Evolutionary conservation across 2,888 invertebrate genomes (phyloP).

Genomic region (Eilema depressum): DNA sequence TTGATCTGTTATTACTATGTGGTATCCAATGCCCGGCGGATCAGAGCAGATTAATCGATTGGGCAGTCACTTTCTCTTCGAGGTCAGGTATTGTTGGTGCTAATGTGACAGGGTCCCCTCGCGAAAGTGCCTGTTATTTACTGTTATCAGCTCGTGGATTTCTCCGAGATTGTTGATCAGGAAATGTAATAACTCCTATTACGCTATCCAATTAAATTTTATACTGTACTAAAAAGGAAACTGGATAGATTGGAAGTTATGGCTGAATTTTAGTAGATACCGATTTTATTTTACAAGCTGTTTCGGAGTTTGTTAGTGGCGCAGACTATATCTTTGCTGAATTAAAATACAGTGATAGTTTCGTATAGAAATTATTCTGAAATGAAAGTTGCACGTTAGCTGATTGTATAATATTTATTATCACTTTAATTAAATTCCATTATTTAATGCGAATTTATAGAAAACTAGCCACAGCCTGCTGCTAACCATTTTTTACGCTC

Average conservation of each 20-base stretch:
- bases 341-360: background rate
- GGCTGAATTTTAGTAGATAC: background rate
- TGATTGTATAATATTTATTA: background rate
- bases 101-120: slow-evolving; percentile 55
- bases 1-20: slow-evolving; percentile 75
- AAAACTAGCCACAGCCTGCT: too few species aligned
- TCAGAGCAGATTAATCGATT: slow-evolving; percentile 76
- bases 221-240: slow-evolving; percentile 10
- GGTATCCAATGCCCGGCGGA: slow-evolving; percentile 70
- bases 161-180: slow-evolving; percentile 63
- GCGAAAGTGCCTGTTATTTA: slow-evolving; percentile 69
- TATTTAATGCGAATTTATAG: too few species aligned
- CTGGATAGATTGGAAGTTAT: slow-evolving; percentile 7
- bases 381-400: background rate
- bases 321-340: background rate
- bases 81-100: slow-evolving; percentile 72
- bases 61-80: slow-evolving; percentile 74
- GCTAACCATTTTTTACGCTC: too few species aligned
- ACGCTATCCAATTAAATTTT: slow-evolving; percentile 24
- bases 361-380: background rate
- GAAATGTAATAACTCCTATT: slow-evolving; percentile 61
- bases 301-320: slow-evolving; percentile 16
- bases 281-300: background rate
- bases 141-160: slow-evolving; percentile 61
- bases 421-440: too few species aligned